Conservation (phyloP, 2,797 vertebrate genomes). For the Amphiprion clarkii region DNA sequence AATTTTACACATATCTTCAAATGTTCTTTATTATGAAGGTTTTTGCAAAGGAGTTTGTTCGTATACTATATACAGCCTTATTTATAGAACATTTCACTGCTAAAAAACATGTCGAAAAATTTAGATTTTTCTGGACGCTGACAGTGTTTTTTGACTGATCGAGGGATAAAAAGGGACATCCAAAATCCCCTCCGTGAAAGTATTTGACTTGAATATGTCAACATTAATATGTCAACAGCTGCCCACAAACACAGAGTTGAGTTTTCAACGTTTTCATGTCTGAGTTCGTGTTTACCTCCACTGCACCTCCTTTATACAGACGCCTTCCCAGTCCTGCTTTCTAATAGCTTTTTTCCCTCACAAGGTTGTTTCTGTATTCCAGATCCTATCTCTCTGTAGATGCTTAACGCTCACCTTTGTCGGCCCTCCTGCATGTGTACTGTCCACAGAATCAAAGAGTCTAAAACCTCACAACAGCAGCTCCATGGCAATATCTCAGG, state of each 20-base stretch:
- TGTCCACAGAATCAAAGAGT: constrained; percentile 41
- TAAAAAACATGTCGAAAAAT: too few species aligned
- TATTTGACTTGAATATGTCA: too few species aligned
- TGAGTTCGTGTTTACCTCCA: constrained; percentile 11
- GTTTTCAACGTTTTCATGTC: neutral
- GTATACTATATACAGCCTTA: too few species aligned
- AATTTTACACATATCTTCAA: too few species aligned
- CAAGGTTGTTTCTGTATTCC: constrained; percentile 52
- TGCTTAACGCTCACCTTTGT: constrained; percentile 66
- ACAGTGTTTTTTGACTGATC: too few species aligned
- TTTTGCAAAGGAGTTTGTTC: too few species aligned
- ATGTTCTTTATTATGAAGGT: too few species aligned
- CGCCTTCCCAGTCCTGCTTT: constrained; percentile 15
- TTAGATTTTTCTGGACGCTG: too few species aligned
- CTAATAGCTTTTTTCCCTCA: constrained; percentile 34
- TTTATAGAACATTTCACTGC: too few species aligned
- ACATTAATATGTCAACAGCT: neutral
- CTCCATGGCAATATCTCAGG: constrained; percentile 32
- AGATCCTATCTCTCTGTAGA: constrained; percentile 52
- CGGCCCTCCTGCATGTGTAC: constrained; percentile 23
- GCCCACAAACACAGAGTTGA: neutral
- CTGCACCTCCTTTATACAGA: neutral
- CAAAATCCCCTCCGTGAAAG: too few species aligned
- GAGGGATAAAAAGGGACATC: too few species aligned
- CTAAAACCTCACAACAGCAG: constrained; percentile 45